Percentiles rank a stretch among this genome's conserved stretches.
phyloP scores from a whole-genome alignment of 1,140 invertebrate species.

The Steinernema feltiae region DNA sequence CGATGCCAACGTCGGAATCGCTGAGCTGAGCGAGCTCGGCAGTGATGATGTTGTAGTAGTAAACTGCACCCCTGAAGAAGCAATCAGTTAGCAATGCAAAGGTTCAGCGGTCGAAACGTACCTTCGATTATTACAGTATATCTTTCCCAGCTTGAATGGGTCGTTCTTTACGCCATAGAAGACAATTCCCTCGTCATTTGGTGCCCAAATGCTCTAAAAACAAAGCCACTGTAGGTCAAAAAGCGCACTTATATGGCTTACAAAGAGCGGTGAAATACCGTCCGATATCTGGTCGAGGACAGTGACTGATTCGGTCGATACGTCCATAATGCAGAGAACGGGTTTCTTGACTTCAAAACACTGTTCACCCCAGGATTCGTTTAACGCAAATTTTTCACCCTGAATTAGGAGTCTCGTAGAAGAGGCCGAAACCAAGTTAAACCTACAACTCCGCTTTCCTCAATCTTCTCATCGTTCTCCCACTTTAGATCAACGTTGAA shows the following conservation, averaged over 20 bases:
- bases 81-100: not conserved
- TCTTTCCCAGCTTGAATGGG: constrained; percentile 71
- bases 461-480: constrained; percentile 49
- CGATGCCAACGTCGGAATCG: constrained; percentile 38
- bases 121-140: constrained; percentile 73
- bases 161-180: constrained; percentile 72
- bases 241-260: too few species aligned
- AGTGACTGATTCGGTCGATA: constrained; percentile 62
- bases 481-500: constrained; percentile 53
- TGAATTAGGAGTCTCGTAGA: too few species aligned
- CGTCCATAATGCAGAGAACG: constrained; percentile 69
- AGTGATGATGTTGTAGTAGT: constrained; percentile 49
- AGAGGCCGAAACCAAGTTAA: too few species aligned
- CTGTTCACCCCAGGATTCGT: constrained; percentile 73
- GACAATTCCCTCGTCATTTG: constrained; percentile 67
- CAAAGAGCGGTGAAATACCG: constrained; percentile 65
- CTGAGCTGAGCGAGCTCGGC: constrained; percentile 27
- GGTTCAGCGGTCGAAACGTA: constrained; percentile 62
- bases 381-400: not conserved
- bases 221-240: too few species aligned
- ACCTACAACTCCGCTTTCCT: constrained; percentile 35
- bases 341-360: constrained; percentile 69
- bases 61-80: constrained; percentile 49
- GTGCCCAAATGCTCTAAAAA: constrained; percentile 66
- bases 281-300: constrained; percentile 65